Percentiles rank a stretch among this genome's conserved stretches.
These are phyloP conservation scores for Papilio polyxenes DNA, from an alignment of 1,140 invertebrate genomes.

Conservation along the genomic window DNA sequence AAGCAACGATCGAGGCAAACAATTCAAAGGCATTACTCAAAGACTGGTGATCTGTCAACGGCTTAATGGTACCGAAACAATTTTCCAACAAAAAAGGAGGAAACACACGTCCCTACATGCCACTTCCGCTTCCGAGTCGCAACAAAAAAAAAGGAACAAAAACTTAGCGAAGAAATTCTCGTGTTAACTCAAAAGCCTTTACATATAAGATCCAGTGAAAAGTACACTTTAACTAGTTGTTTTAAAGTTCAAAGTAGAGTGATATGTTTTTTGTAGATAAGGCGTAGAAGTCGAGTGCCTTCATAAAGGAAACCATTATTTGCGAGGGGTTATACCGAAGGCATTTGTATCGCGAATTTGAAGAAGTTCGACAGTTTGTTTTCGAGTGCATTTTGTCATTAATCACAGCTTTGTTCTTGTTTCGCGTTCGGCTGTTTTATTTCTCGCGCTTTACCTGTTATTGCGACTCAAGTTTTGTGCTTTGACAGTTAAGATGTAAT, in stretches of 20 bases:
- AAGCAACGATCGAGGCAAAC: constrained; percentile 55
- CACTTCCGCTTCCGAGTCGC: constrained; percentile 66
- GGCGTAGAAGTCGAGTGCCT: constrained; percentile 47
- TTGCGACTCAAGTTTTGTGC: constrained; percentile 54
- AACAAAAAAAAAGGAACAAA: constrained; percentile 75
- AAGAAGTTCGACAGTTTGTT: constrained; percentile 80
- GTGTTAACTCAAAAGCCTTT: constrained; percentile 55
- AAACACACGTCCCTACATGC: constrained; percentile 73
- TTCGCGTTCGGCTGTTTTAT: constrained; percentile 63
- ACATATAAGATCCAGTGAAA: constrained; percentile 48
- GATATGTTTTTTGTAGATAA: background rate
- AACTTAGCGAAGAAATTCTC: constrained; percentile 64
- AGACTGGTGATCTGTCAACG: constrained; percentile 76
- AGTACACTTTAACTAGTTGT: constrained; percentile 26
- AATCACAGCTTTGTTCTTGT: constrained; percentile 79
- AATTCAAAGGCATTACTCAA: constrained; percentile 74
- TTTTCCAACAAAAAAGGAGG: constrained; percentile 77
- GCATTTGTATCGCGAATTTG: constrained; percentile 79
- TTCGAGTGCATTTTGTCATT: constrained; percentile 80
- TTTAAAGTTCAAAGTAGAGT: constrained; percentile 44
- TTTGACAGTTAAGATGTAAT: constrained; percentile 74
- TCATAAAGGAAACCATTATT: constrained; percentile 79
- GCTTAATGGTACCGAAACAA: constrained; percentile 79
- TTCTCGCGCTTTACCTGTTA: constrained; percentile 74
- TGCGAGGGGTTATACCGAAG: constrained; percentile 72